Evolutionary conservation across 2,888 invertebrate species (phyloP).

Genomic region (Oscheius sp.): DNA sequence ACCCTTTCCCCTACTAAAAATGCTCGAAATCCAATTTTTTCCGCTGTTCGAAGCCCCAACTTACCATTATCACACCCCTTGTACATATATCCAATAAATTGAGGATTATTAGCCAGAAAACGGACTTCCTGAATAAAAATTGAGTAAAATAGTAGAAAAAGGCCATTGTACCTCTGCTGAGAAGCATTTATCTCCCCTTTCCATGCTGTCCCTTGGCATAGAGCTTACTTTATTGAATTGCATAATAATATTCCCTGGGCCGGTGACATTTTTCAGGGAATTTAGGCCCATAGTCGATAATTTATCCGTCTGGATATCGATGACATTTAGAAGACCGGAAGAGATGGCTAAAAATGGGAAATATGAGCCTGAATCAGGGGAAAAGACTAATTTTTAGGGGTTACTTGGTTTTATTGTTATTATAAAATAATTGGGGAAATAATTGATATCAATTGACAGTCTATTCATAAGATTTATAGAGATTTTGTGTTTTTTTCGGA

Average conservation of each 20-base stretch:
- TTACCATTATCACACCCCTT: background rate
- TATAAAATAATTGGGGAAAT: no score
- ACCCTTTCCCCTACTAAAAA: no score
- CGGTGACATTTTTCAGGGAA: constrained; percentile 5
- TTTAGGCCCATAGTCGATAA: background rate
- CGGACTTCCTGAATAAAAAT: background rate
- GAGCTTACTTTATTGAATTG: background rate
- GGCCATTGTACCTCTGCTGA: background rate
- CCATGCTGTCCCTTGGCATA: background rate
- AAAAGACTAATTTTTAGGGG: no score
- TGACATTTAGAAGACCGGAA: background rate
- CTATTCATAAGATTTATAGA: no score
- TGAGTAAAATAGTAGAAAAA: no score
- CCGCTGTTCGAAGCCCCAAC: background rate
- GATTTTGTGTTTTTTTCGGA: no score
- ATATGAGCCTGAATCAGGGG: no score
- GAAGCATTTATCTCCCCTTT: background rate
- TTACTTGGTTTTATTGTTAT: no score
- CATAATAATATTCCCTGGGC: constrained; percentile 5
- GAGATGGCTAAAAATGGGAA: no score
- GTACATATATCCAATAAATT: background rate
- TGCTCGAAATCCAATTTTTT: no score
- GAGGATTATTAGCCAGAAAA: background rate
- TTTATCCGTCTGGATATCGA: background rate
- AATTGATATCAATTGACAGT: no score